Percentiles rank a stretch among this genome's conserved stretches.
phyloP scores from a whole-genome alignment of 64 coral and sea anemone genomes.

The Catalaphyllia jardinei region DNA sequence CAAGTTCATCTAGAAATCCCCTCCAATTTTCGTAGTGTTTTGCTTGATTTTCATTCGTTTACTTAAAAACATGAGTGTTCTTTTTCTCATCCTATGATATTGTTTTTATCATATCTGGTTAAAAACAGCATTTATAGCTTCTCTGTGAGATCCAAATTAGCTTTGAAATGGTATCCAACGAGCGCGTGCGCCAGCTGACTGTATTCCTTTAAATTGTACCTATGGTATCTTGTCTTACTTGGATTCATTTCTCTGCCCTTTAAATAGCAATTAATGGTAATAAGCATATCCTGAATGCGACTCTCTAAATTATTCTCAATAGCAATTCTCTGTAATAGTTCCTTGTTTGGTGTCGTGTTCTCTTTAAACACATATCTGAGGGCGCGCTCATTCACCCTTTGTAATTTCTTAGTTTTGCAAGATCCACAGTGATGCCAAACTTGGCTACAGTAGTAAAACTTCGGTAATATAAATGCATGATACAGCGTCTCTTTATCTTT shows the following conservation, averaged over 20 bases:
- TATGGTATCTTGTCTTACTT: neutral
- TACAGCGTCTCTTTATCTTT: conserved; percentile 32
- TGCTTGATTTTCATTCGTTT: too few relatives aligned
- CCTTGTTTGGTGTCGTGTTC: neutral
- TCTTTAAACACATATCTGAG: neutral
- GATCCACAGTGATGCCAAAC: conserved; percentile 13
- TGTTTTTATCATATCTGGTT: too few relatives aligned
- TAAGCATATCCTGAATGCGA: conserved; percentile 20
- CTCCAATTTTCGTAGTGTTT: too few relatives aligned
- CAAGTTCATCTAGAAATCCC: too few relatives aligned
- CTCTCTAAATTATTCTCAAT: neutral
- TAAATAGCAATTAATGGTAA: neutral
- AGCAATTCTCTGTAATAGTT: neutral
- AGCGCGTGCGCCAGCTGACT: too few relatives aligned
- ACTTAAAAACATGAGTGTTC: too few relatives aligned
- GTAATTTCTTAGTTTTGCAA: neutral
- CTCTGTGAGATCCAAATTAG: too few relatives aligned
- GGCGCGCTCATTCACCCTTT: neutral
- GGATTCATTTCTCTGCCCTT: neutral
- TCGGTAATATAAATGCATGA: conserved; percentile 20
- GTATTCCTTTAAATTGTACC: too few relatives aligned
- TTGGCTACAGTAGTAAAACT: neutral
- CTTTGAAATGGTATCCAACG: too few relatives aligned
- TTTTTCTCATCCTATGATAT: too few relatives aligned
- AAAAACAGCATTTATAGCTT: too few relatives aligned